Evolutionary conservation across 2,888 invertebrate genomes (phyloP).

Genomic region (Neoscelio sp.): DNA sequence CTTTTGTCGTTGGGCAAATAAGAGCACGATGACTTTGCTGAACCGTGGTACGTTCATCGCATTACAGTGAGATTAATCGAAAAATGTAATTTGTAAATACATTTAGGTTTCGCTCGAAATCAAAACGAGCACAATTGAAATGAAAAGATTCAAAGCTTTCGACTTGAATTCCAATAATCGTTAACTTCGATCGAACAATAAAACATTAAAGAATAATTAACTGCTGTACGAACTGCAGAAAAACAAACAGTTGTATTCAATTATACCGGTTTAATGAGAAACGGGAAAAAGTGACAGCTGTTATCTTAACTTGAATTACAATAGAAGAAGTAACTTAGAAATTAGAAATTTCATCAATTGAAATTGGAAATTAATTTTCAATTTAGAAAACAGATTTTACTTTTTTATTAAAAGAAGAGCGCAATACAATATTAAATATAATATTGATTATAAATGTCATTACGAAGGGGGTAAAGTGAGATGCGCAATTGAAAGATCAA

Average conservation of each 20-base stretch:
- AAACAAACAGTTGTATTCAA: background rate
- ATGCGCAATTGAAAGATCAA: constrained; percentile 17
- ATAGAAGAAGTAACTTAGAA: too few relatives aligned
- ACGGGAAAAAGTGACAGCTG: background rate
- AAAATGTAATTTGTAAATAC: constrained; percentile 23
- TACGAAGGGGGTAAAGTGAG: background rate
- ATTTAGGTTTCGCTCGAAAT: background rate
- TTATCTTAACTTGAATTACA: too few relatives aligned
- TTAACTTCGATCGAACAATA: too few relatives aligned
- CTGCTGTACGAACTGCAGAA: too few relatives aligned
- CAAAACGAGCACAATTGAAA: background rate
- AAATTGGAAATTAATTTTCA: too few relatives aligned
- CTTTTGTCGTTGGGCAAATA: constrained; percentile 16
- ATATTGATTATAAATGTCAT: constrained; percentile 1
- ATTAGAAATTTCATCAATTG: background rate
- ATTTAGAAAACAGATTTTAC: too few relatives aligned
- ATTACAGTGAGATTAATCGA: constrained; percentile 1
- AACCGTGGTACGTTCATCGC: constrained; percentile 7
- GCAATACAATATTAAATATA: too few relatives aligned
- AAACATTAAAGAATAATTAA: too few relatives aligned
- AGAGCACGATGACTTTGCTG: constrained; percentile 18
- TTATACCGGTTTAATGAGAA: constrained; percentile 4
- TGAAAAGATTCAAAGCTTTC: background rate
- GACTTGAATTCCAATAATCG: too few relatives aligned
- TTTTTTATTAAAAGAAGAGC: too few relatives aligned